These are phyloP conservation scores for Leuciscus idus DNA, from an alignment of 2,113 vertebrate species.

Conservation along the genomic window DNA sequence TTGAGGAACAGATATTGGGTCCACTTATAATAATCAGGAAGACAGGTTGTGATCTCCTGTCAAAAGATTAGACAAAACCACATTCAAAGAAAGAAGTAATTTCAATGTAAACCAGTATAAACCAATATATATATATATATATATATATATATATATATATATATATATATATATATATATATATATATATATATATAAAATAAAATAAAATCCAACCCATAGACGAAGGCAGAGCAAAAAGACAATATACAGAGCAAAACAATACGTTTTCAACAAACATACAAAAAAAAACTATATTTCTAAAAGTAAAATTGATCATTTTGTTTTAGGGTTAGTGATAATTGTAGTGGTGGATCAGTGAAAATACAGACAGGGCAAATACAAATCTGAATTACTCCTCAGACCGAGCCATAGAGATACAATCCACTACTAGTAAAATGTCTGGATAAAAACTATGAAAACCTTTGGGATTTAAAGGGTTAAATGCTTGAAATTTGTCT, in stretches of 20 bases:
- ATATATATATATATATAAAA: too few species aligned
- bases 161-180: too few species aligned
- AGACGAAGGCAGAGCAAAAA: not conserved
- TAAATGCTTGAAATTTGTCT: too few species aligned
- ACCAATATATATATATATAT: too few species aligned
- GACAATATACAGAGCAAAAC: not conserved
- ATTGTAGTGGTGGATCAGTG: not conserved
- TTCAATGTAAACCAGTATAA: not conserved
- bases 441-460: too few species aligned
- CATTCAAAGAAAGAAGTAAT: not conserved
- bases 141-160: too few species aligned
- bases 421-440: not conserved
- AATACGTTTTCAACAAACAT: not conserved
- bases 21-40: constrained; percentile 95
- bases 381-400: not conserved
- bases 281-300: not conserved
- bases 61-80: constrained; percentile 47
- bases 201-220: not conserved
- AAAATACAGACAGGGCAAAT: not conserved
- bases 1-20: constrained; percentile 95
- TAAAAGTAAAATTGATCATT: not conserved
- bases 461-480: too few species aligned
- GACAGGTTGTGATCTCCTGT: constrained; percentile 94
- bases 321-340: not conserved
- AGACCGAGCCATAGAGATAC: not conserved